Conservation (phyloP, 2,113 vertebrate species). For the Protomyctophum bolini region DNA sequence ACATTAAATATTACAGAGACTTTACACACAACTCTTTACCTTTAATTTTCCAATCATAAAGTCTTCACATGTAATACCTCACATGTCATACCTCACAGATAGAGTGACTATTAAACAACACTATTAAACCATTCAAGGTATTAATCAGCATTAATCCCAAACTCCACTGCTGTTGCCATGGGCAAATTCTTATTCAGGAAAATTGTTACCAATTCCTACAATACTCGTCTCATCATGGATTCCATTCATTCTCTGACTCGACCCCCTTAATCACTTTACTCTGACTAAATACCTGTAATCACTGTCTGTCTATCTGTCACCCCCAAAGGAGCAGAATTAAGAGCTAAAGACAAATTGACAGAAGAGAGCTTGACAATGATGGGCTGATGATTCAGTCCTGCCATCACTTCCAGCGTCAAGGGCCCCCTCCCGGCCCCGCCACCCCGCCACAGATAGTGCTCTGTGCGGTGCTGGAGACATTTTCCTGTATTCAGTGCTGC, state of each 20-base stretch:
- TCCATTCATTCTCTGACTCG: slow-evolving; percentile 18
- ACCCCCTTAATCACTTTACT: neutral
- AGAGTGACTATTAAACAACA: neutral
- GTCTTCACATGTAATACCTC: neutral
- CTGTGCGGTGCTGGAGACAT: slow-evolving; percentile 24
- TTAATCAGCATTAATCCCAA: slow-evolving; percentile 22
- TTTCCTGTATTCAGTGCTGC: no score
- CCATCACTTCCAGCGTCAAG: slow-evolving; percentile 37
- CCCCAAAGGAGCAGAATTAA: slow-evolving; percentile 12
- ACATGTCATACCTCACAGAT: neutral
- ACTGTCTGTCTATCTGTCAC: slow-evolving; percentile 3
- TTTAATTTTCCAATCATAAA: slow-evolving; percentile 14
- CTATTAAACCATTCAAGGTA: neutral
- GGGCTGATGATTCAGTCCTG: slow-evolving; percentile 48
- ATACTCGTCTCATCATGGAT: neutral
- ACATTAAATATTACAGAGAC: slow-evolving; percentile 5
- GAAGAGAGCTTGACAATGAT: slow-evolving; percentile 30
- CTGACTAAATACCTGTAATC: slow-evolving; percentile 22
- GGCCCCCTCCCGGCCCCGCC: slow-evolving; percentile 14
- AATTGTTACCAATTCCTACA: slow-evolving; percentile 18
- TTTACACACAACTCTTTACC: slow-evolving; percentile 31
- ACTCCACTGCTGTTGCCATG: slow-evolving; percentile 20
- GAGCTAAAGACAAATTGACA: slow-evolving; percentile 26
- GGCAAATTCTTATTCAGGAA: slow-evolving; percentile 7
- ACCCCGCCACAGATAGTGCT: neutral